Conservation (phyloP, 1,140 invertebrate genomes). For the Helicoverpa armigera region DNA sequence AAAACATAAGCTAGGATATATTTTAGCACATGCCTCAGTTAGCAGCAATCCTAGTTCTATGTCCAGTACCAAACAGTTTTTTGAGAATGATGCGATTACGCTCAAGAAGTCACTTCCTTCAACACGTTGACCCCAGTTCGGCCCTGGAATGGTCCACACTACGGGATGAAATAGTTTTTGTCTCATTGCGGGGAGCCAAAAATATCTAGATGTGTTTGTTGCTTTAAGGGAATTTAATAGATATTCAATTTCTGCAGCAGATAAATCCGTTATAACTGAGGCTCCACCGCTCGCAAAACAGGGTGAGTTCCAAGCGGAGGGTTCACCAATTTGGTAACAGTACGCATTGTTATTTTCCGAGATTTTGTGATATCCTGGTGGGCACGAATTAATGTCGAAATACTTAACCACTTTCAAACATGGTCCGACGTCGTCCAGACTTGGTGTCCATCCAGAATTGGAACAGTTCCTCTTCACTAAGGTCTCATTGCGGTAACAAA, state of each 20-base stretch:
- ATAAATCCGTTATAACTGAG: slow-evolving; percentile 71
- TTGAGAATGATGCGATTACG: slow-evolving; percentile 57
- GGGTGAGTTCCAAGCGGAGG: slow-evolving; percentile 69
- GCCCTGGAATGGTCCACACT: slow-evolving; percentile 74
- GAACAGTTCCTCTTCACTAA: slow-evolving; percentile 72
- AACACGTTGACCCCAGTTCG: slow-evolving; percentile 71
- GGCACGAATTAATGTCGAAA: slow-evolving; percentile 66
- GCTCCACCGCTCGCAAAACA: slow-evolving; percentile 75
- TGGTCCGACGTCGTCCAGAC: slow-evolving; percentile 53
- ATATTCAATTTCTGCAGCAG: slow-evolving; percentile 60
- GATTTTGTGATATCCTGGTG: slow-evolving; percentile 69
- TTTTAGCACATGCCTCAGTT: slow-evolving; percentile 65
- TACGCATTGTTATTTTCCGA: slow-evolving; percentile 68
- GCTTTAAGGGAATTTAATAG: slow-evolving; percentile 64
- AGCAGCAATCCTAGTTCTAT: slow-evolving; percentile 59
- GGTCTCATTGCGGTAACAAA: slow-evolving; percentile 65
- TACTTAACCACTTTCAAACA: slow-evolving; percentile 66
- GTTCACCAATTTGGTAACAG: slow-evolving; percentile 70
- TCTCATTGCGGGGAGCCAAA: slow-evolving; percentile 75
- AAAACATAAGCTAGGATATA: slow-evolving; percentile 73
- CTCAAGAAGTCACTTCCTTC: slow-evolving; percentile 57
- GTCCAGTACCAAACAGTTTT: slow-evolving; percentile 74
- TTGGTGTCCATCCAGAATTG: slow-evolving; percentile 63
- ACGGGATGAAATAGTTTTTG: slow-evolving; percentile 68
- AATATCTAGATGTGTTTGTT: slow-evolving; percentile 66